phyloP scores from a whole-genome alignment of 2,797 vertebrate species.

The Sus cebifrons region DNA sequence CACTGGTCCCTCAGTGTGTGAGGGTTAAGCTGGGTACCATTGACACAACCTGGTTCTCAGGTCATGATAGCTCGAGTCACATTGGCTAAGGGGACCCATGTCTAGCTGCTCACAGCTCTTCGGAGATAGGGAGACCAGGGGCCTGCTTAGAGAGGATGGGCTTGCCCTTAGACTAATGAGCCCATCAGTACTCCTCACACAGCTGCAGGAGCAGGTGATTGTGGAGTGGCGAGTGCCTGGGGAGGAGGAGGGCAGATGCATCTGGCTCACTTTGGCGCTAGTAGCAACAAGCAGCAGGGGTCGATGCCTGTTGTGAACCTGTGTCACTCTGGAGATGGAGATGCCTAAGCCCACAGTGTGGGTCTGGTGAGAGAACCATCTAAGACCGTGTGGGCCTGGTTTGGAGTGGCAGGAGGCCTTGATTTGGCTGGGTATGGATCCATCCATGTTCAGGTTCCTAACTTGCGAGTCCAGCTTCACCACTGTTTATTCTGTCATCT shows the following conservation, averaged over 20 bases:
- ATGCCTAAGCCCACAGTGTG: conserved; percentile 24
- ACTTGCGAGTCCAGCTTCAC: conserved; percentile 31
- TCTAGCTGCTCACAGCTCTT: conserved; percentile 23
- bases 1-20: neutral
- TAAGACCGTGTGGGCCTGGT: neutral
- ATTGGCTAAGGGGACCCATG: neutral
- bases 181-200: conserved; percentile 62
- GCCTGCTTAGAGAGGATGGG: neutral
- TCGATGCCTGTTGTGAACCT: conserved; percentile 44
- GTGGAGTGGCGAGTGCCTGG: conserved; percentile 57
- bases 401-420: conserved; percentile 18
- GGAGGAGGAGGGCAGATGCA: neutral
- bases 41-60: neutral
- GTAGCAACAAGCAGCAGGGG: conserved; percentile 55
- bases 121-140: neutral
- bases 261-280: conserved; percentile 68
- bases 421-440: neutral
- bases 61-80: neutral
- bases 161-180: conserved; percentile 66
- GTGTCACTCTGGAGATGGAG: conserved; percentile 61
- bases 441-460: neutral
- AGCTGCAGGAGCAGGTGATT: conserved; percentile 43
- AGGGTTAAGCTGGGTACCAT: neutral
- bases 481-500: neutral
- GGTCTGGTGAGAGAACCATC: conserved; percentile 7